Evolutionary conservation across 2,888 invertebrate species (phyloP), one percentile per base, ranked within the genome.

Genomic region (Pseudeuparius sepicola): DNA sequence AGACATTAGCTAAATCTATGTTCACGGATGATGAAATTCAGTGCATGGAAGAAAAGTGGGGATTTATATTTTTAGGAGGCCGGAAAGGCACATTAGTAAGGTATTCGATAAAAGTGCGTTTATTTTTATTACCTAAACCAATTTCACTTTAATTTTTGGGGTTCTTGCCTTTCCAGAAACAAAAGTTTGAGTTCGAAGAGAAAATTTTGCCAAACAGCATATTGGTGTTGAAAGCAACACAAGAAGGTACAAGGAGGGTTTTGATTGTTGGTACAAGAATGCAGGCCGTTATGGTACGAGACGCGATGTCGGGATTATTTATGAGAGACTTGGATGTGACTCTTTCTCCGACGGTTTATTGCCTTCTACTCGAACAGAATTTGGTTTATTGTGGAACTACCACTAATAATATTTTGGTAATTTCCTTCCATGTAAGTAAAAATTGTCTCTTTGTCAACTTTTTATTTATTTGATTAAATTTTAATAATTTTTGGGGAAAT

Each of bases 351-450:
- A 78, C 81, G 0, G 78, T 83, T 1, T 84, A 82, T 52, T 76
- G 78, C 4, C 56, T 84, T 35, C 61, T 80, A n/a, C 68, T 75
- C 44, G 70, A 77, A 47, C 70, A 74, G 20, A 75, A 73, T 34
- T 68, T 74, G 40, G 68, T 85, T n/a, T 84, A 75, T 56, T 84
- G 82, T 49, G 84, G 84, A 4, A 83, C 84, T 1, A 79, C 77
- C 50, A 73, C 70, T 43, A 73, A 75, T 42, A 73, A 76, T 48
- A 76, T 85, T 55, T 70, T 76, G 39, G 75, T 77, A n/a, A 79
- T 76, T 54, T 78, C 80, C 59, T 84, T 83, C 61, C 66, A 73
- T 47, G 85, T 84, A 52, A 72, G 75, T 72, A n/a, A n/a, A n/a
- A n/a, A n/a, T n/a, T n/a, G n/a, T n/a, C n/a, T n/a, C n/a, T n/a